phyloP scores from a whole-genome alignment of 1,140 invertebrate species.

The Cecropterus lyciades region DNA sequence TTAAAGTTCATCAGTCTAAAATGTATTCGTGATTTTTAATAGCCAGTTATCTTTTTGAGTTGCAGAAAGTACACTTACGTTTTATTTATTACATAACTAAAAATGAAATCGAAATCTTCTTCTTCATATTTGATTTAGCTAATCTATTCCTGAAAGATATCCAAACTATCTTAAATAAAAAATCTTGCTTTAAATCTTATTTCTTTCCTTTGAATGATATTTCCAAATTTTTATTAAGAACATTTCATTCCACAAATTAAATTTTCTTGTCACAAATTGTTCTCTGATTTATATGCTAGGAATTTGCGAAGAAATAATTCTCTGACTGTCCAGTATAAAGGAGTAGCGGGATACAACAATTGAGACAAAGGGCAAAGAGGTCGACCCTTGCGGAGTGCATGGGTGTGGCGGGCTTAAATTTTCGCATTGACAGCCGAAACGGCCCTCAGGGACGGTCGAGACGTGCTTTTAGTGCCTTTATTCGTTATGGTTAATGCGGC shows the following conservation, averaged over 20 bases:
- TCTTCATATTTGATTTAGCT: too few relatives aligned
- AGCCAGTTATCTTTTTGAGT: neutral
- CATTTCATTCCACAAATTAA: too few relatives aligned
- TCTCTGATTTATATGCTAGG: neutral
- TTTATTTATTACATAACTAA: too few relatives aligned
- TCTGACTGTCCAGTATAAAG: constrained; percentile 51
- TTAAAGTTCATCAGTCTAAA: constrained; percentile 15
- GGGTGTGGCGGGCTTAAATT: constrained; percentile 80
- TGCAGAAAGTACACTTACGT: neutral
- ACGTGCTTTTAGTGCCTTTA: constrained; percentile 80
- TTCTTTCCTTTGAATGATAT: too few relatives aligned
- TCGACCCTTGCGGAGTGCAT: constrained; percentile 76
- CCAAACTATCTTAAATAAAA: too few relatives aligned
- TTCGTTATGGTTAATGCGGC: constrained; percentile 81
- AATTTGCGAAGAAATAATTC: constrained; percentile 24
- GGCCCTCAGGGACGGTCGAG: constrained; percentile 71
- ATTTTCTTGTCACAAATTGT: neutral
- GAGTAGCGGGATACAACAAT: constrained; percentile 60
- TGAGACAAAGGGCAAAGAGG: constrained; percentile 76
- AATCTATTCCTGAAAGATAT: too few relatives aligned
- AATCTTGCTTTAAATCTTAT: too few relatives aligned
- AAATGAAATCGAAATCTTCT: too few relatives aligned
- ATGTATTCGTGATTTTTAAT: constrained; percentile 9
- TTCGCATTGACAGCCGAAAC: constrained; percentile 82
- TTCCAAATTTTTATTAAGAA: too few relatives aligned